These are phyloP conservation scores for Galago senegalensis DNA, from an alignment of 2,797 vertebrate genomes.

Conservation along the genomic window DNA sequence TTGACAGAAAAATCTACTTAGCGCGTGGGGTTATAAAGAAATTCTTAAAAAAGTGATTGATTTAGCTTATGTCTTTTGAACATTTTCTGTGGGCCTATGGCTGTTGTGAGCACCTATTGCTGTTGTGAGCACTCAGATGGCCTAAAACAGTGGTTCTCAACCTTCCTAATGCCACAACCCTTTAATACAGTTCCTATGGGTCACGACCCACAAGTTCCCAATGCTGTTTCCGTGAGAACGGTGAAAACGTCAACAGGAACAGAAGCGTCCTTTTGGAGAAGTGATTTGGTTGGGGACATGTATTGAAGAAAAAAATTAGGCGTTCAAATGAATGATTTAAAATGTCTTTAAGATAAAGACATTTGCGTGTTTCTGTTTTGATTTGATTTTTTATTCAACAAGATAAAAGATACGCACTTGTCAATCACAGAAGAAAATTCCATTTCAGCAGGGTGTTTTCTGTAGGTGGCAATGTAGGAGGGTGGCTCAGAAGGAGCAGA, in stretches of 20 bases:
- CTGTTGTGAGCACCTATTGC: background rate
- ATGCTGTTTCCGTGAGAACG: background rate
- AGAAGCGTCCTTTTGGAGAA: background rate
- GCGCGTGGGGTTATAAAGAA: background rate
- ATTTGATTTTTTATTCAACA: constrained; percentile 41
- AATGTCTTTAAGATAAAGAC: constrained; percentile 34
- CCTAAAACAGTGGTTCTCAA: too few species aligned
- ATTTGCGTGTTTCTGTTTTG: constrained; percentile 29
- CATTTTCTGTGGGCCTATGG: background rate
- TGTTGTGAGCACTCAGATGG: too few species aligned
- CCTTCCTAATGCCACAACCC: too few species aligned
- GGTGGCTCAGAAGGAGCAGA: constrained; percentile 23
- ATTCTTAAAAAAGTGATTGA: background rate
- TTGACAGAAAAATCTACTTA: constrained; percentile 4
- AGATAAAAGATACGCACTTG: background rate
- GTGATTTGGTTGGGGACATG: background rate
- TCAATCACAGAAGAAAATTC: constrained; percentile 28
- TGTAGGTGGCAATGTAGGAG: constrained; percentile 15
- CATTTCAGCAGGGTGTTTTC: constrained; percentile 22
- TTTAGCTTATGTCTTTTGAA: background rate
- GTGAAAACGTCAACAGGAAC: background rate
- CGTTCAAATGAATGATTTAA: background rate
- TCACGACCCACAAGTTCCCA: background rate
- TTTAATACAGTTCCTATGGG: too few species aligned
- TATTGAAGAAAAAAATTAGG: background rate